Conservation (phyloP, 2,113 vertebrate genomes). For the Fregata magnificens region DNA sequence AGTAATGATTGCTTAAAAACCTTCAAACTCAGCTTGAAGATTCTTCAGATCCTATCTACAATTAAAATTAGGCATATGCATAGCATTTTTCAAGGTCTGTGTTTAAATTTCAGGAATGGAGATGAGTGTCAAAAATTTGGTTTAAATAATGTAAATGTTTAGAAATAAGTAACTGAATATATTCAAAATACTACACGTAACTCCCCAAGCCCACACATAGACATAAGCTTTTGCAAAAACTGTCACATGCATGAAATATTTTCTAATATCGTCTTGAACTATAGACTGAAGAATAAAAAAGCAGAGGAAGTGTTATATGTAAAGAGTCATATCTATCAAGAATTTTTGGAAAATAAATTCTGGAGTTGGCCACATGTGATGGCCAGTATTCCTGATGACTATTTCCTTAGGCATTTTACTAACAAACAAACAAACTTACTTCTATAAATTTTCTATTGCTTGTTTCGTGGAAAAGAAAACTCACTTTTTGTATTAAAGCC, state of each 20-base stretch:
- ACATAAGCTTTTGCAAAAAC: neutral
- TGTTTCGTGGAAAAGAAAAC: neutral
- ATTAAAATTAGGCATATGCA: neutral
- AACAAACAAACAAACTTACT: neutral
- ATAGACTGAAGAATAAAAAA: neutral
- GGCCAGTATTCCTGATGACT: neutral
- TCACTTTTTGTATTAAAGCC: neutral
- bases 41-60: neutral
- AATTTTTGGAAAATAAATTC: neutral
- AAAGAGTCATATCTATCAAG: neutral
- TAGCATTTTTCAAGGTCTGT: neutral
- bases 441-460: neutral
- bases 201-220: neutral
- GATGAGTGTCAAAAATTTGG: neutral
- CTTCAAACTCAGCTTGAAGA: neutral
- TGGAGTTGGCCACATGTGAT: neutral
- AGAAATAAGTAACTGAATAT: conserved; percentile 4
- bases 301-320: neutral
- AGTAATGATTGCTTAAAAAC: neutral
- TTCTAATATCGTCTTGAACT: neutral
- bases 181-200: neutral
- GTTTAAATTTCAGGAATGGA: neutral
- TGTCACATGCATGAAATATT: neutral
- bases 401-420: neutral
- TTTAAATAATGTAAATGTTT: conserved; percentile 13